Conservation (phyloP, 2,113 vertebrate genomes). For the Hippocampus guttulatus region DNA sequence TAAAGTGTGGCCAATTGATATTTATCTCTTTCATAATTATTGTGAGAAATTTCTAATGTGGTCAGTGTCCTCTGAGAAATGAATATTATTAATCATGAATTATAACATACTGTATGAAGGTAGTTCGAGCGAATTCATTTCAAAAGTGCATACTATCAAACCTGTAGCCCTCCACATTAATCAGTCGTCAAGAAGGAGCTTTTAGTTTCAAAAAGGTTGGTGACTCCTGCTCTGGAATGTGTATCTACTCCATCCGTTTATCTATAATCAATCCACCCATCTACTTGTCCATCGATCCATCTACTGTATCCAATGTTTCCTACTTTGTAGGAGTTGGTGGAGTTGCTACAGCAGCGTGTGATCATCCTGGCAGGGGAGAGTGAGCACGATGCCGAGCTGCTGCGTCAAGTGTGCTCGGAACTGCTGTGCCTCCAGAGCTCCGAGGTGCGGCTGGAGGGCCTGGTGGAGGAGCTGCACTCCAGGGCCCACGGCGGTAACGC, state of each 20-base stretch:
- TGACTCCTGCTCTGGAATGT: not conserved
- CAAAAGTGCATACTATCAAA: no score
- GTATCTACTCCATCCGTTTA: not conserved
- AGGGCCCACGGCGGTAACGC: conserved; percentile 49
- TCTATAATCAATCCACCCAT: not conserved
- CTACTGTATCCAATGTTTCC: not conserved
- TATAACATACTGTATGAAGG: no score
- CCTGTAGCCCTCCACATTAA: no score
- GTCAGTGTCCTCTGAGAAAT: no score
- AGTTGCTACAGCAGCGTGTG: conserved; percentile 49
- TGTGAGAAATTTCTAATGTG: no score
- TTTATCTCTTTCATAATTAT: no score
- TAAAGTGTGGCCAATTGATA: no score
- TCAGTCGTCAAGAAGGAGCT: no score
- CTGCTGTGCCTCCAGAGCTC: conserved; percentile 67
- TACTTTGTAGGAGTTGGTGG: conserved; percentile 46
- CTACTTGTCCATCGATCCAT: not conserved
- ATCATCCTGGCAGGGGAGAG: conserved; percentile 44
- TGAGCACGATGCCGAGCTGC: conserved; percentile 40
- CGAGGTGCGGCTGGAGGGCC: conserved; percentile 60
- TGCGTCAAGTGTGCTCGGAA: conserved; percentile 60
- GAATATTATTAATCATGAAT: no score
- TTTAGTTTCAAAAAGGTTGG: no score
- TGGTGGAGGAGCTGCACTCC: conserved; percentile 66
- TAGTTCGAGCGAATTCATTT: no score